phyloP scores from a whole-genome alignment of 2,113 vertebrate species.

The Bothrops jararaca region DNA sequence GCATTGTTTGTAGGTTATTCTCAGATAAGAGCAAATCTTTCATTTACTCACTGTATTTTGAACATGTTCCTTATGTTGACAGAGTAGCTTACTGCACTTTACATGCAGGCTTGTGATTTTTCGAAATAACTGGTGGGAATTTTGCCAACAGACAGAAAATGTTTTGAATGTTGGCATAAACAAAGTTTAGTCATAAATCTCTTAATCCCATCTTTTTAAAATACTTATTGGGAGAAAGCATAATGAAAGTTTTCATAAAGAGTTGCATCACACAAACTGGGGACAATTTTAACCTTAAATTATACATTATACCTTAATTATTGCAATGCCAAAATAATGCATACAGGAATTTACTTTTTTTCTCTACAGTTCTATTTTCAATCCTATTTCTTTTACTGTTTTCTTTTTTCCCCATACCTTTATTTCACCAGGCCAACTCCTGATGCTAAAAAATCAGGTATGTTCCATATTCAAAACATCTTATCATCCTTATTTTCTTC shows the following conservation, averaged over 20 bases:
- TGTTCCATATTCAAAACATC: background rate
- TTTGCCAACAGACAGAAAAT: background rate
- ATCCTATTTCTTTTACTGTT: background rate
- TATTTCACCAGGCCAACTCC: background rate
- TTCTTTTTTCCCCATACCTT: background rate
- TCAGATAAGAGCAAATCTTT: conserved; percentile 3
- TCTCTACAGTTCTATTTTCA: background rate
- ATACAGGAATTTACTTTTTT: background rate
- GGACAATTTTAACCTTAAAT: background rate
- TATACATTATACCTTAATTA: background rate
- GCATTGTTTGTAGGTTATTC: background rate
- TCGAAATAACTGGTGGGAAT: background rate
- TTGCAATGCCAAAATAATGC: background rate
- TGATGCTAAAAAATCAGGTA: background rate
- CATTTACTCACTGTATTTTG: background rate
- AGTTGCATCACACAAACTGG: background rate
- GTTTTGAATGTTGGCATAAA: background rate
- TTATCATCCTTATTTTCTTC: background rate
- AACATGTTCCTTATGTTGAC: background rate
- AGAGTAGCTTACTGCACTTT: background rate
- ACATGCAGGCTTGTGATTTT: background rate
- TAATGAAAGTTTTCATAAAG: conserved; percentile 33
- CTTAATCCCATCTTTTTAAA: conserved; percentile 8
- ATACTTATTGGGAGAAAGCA: background rate
- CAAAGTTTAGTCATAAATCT: background rate